These are phyloP conservation scores for Pterostichus niger DNA, from an alignment of 2,888 invertebrate genomes.

Conservation along the genomic window DNA sequence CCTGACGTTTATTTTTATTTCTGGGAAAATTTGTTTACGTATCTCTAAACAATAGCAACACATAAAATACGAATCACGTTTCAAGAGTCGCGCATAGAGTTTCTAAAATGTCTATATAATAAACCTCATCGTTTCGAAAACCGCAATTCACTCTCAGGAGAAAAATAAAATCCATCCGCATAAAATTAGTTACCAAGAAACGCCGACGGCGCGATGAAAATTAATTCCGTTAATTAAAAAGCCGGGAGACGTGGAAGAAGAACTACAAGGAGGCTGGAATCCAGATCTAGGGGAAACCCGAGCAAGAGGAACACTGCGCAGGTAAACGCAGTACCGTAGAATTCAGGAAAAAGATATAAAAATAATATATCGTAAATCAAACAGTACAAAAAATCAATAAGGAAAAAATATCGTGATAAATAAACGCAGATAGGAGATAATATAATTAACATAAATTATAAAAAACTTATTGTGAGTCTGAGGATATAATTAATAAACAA, in stretches of 20 bases:
- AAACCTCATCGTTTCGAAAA: slow-evolving; percentile 51
- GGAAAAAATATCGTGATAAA: no score
- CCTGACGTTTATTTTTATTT: neutral
- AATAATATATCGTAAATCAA: no score
- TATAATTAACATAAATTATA: no score
- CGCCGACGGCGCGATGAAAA: slow-evolving; percentile 63
- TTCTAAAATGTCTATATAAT: slow-evolving; percentile 32
- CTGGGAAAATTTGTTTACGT: slow-evolving; percentile 11
- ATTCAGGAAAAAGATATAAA: no score
- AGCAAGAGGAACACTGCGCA: neutral
- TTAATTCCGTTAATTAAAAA: slow-evolving; percentile 66
- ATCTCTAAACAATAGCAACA: neutral
- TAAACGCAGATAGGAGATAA: no score
- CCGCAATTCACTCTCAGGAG: slow-evolving; percentile 56
- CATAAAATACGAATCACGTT: neutral
- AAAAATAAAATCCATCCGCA: slow-evolving; percentile 63
- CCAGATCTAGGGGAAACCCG: neutral
- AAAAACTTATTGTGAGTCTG: no score
- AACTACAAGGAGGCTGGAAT: slow-evolving; percentile 1
- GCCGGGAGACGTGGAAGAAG: slow-evolving; percentile 18
- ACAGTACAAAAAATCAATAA: no score
- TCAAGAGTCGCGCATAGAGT: neutral
- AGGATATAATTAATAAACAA: no score
- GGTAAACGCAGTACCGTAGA: neutral
- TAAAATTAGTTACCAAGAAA: slow-evolving; percentile 60